A percentile compares a stretch with the other conserved stretches of the same genome.
phyloP scores from a whole-genome alignment of 1,140 invertebrate genomes.

The fruit fly (Drosophila melanogaster) region Release_6_plus_ISO1_MT NT_037436.4:21595001-21595500 shows the following conservation, averaged over 20 bases:
- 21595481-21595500: too few relatives aligned
- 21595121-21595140: slow-evolving; percentile 21
- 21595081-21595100: slow-evolving; percentile 45
- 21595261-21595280: slow-evolving; percentile 41
- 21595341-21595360: slow-evolving; percentile 11
- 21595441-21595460: too few relatives aligned
- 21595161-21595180: slow-evolving; percentile 65
- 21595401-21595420: background rate
- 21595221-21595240: background rate
- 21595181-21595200: slow-evolving; percentile 74
- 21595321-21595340: slow-evolving; percentile 15
- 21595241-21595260: slow-evolving; percentile 23
- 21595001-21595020: slow-evolving; percentile 83
- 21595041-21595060: slow-evolving; percentile 78
- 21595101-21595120: slow-evolving; percentile 38
- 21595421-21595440: background rate
- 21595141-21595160: slow-evolving; percentile 56
- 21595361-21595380: slow-evolving; percentile 15
- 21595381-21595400: slow-evolving; percentile 14
- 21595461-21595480: too few relatives aligned
- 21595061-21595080: slow-evolving; percentile 70
- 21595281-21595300: slow-evolving; percentile 12
- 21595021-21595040: slow-evolving; percentile 82
- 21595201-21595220: slow-evolving; percentile 37
- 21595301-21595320: slow-evolving; percentile 2